Percentiles rank a stretch among this genome's conserved stretches.
Conservation (phyloP, 1,140 invertebrate species). For the Ceratoteleas bidentatus region DNA sequence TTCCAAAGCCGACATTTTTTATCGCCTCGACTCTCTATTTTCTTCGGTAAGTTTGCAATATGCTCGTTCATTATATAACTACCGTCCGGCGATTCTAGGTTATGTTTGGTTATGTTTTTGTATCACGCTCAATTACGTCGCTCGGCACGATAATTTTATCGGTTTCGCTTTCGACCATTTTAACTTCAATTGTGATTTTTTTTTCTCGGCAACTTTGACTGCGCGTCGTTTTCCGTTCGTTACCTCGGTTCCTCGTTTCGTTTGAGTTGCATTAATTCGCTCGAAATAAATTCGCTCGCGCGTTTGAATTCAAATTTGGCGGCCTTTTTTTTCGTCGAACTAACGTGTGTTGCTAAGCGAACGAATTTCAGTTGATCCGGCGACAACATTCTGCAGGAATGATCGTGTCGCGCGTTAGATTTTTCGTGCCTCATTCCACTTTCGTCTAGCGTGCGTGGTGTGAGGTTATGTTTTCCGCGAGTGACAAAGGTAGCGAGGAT, state of each 20-base stretch:
- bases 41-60: conserved; percentile 62
- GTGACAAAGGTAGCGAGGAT: conserved; percentile 11
- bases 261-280: not conserved
- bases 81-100: conserved; percentile 70
- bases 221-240: not conserved
- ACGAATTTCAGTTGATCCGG: conserved; percentile 27
- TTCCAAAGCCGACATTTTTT: conserved; percentile 2
- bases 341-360: conserved; percentile 47
- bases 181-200: conserved; percentile 15
- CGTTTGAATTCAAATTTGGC: conserved; percentile 49
- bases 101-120: conserved; percentile 50
- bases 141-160: conserved; percentile 37
- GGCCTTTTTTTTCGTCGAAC: conserved; percentile 1
- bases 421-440: not conserved
- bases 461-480: conserved; percentile 20
- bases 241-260: not conserved
- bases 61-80: conserved; percentile 75
- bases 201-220: not conserved
- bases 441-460: not conserved
- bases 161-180: conserved; percentile 30
- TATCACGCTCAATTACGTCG: conserved; percentile 40
- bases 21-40: conserved; percentile 18
- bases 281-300: not conserved
- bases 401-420: not conserved
- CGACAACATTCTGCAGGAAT: conserved; percentile 14